Evolutionary conservation across 2,888 invertebrate genomes (phyloP).

Genomic region (Melanchra persicariae): DNA sequence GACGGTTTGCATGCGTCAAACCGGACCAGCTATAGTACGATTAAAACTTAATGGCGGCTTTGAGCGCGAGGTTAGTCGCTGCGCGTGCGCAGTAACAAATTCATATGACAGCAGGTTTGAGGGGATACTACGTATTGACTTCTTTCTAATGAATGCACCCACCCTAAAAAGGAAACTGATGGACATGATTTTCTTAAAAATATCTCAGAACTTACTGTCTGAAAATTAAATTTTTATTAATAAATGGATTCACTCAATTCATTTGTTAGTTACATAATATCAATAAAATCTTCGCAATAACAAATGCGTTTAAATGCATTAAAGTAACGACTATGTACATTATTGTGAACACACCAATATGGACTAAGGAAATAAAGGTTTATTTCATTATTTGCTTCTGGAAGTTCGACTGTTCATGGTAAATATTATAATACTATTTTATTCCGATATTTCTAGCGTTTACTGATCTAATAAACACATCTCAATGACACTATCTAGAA

Average conservation of each 20-base stretch:
- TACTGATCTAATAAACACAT: background rate
- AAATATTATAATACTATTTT: background rate
- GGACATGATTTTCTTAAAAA: constrained; percentile 3
- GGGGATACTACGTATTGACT: background rate
- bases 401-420: background rate
- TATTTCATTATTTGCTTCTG: background rate
- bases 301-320: constrained; percentile 50
- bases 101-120: background rate
- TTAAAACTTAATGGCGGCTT: background rate
- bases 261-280: constrained; percentile 18
- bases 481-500: background rate
- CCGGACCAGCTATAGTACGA: background rate
- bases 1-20: too few species aligned
- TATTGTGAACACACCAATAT: constrained; percentile 9
- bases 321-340: constrained; percentile 36
- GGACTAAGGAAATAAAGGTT: background rate
- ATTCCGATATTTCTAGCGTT: constrained; percentile 3
- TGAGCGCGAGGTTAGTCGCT: background rate
- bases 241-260: constrained; percentile 14
- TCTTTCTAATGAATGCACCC: background rate
- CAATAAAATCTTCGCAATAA: constrained; percentile 15
- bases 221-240: background rate
- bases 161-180: background rate
- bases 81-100: background rate
- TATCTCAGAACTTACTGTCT: background rate